Percentiles rank a stretch among this genome's conserved stretches.
Evolutionary conservation across 2,113 vertebrate genomes (phyloP).

Genomic region (Smithornis capensis): DNA sequence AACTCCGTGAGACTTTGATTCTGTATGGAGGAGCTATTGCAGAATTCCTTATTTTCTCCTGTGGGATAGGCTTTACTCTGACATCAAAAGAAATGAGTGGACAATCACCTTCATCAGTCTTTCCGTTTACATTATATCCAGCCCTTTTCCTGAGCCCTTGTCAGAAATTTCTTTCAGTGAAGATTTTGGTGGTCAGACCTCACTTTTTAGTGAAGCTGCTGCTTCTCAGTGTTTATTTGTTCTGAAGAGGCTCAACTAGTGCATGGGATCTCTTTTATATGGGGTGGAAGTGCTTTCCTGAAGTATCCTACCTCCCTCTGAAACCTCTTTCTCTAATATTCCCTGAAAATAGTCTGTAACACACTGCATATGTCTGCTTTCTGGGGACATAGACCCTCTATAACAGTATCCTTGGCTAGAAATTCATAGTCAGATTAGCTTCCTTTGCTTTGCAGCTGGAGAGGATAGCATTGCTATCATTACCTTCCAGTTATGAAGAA

Average conservation of each 20-base stretch:
- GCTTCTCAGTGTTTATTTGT: neutral
- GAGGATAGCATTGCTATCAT: neutral
- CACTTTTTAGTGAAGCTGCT: neutral
- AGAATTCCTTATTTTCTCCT: neutral
- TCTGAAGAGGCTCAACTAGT: neutral
- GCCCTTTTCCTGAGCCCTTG: neutral
- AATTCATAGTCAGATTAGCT: neutral
- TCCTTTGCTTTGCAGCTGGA: neutral
- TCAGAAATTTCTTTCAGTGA: neutral
- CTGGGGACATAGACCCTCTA: neutral
- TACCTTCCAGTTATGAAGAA: neutral
- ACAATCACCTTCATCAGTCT: neutral
- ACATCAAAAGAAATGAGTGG: neutral
- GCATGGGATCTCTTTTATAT: neutral
- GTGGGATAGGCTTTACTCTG: neutral
- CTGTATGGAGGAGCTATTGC: neutral
- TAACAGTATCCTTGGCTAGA: neutral
- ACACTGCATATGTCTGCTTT: neutral
- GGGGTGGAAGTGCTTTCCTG: neutral
- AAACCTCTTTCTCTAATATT: neutral
- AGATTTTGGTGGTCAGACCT: neutral
- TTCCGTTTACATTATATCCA: neutral
- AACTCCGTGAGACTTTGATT: neutral
- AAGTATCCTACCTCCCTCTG: neutral
- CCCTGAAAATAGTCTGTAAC: neutral